Conservation (phyloP, 2,113 vertebrate species). For the Hippolais icterina region DNA sequence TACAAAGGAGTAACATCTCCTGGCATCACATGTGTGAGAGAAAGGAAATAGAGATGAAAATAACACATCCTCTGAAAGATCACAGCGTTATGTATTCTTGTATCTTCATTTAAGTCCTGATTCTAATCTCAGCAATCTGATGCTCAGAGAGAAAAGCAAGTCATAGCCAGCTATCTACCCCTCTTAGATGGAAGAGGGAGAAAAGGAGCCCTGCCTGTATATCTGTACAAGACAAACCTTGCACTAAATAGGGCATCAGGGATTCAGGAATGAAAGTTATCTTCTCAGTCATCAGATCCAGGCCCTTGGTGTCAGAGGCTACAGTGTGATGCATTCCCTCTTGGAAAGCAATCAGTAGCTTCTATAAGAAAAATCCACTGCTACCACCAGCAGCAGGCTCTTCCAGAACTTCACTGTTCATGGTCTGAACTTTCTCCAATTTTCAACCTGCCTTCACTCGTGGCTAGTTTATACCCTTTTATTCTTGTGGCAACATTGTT, state of each 20-base stretch:
- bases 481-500: neutral
- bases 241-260: neutral
- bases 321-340: neutral
- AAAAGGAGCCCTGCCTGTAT: neutral
- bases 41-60: conserved; percentile 27
- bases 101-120: conserved; percentile 21
- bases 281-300: neutral
- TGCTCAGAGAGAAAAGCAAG: neutral
- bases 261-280: conserved; percentile 7
- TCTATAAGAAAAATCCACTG: neutral
- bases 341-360: neutral
- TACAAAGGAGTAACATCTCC: conserved; percentile 41
- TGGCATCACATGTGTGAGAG: neutral
- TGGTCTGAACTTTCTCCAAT: neutral
- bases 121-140: neutral
- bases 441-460: neutral
- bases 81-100: neutral
- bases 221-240: conserved; percentile 34
- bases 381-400: neutral
- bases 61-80: conserved; percentile 11
- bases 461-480: neutral
- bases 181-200: neutral
- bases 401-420: neutral
- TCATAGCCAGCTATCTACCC: neutral
- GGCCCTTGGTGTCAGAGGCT: neutral